Base-by-base conservation (phyloP, 2,888 invertebrate genomes). In the Ferdinandea cuprea region DNA sequence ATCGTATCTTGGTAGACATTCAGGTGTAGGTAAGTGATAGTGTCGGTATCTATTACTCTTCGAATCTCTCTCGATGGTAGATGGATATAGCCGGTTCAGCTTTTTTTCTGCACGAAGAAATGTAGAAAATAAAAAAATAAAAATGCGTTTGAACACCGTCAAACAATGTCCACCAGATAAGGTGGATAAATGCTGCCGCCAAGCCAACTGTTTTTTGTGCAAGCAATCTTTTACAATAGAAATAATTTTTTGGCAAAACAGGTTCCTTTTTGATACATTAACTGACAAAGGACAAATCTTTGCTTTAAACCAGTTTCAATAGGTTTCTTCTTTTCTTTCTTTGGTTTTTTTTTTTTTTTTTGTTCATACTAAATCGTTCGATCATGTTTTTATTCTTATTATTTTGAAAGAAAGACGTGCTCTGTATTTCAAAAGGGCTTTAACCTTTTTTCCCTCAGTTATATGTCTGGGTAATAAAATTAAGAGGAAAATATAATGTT, bases 281-380 rank as follows among this genome's bases (percentile, higher is more conserved):
- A 30, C 54, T 68, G 54, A 48, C 40, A 66, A 50, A 68, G 74
- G 9, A 35, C 68, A 61, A 54, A 68, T 40, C 79, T 74, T 74
- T 40, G 19, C 19, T 42, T 61, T 11, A 69, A 80, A 80, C 80
- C 80, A 69, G 80, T 80, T 80, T 54, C 19, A 21, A 50, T 30
- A 30, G 37, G 35, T 32, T 40, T n/a, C n/a, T n/a, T n/a, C n/a
- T n/a, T n/a, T n/a, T n/a, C n/a, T n/a, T n/a, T n/a, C n/a, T n/a
- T 37, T 30, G 13, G 13, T 58, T 19, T n/a, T 6, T 1, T 17
- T 54, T 48, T 74, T 69, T 50, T 19, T 48, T 61, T 56, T 25
- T 56, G 17, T 25, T 69, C 25, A 5, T 15, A 15, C 7, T 15
- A 15, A 13, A 40, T 7, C 13, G 13, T 40, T 13, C 13, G 15